Percentiles rank a stretch among this genome's conserved stretches.
phyloP scores from a whole-genome alignment of 1,140 invertebrate species.

The Drosophila aff. region DNA sequence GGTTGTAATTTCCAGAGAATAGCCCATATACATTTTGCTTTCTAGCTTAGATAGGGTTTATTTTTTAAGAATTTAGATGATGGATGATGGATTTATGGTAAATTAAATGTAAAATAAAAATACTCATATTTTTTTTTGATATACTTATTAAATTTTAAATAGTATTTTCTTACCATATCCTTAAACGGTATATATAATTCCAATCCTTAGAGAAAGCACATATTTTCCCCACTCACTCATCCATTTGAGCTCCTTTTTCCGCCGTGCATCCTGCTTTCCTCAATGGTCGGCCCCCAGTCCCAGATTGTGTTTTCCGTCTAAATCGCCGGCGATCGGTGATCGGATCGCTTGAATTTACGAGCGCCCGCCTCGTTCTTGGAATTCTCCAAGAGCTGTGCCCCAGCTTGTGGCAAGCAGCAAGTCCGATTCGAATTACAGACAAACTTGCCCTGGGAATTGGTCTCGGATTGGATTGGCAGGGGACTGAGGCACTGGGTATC shows the following conservation, averaged over 20 bases:
- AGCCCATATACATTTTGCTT: too few relatives aligned
- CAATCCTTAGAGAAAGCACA: too few relatives aligned
- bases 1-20: too few relatives aligned
- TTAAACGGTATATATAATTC: not conserved
- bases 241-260: not conserved
- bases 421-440: constrained; percentile 73
- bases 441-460: constrained; percentile 54
- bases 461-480: constrained; percentile 16
- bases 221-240: not conserved
- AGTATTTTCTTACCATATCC: too few relatives aligned
- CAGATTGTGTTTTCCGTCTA: constrained; percentile 75
- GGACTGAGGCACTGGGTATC: constrained; percentile 25
- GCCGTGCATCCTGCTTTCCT: constrained; percentile 52
- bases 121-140: too few relatives aligned
- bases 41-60: too few relatives aligned
- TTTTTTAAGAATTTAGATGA: too few relatives aligned
- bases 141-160: too few relatives aligned
- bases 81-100: too few relatives aligned
- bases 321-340: constrained; percentile 62
- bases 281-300: constrained; percentile 56
- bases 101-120: too few relatives aligned
- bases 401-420: constrained; percentile 32
- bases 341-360: constrained; percentile 71
- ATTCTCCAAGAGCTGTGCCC: constrained; percentile 32
- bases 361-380: constrained; percentile 68